Base-by-base conservation (phyloP, 2,797 vertebrate species). In the Hafferia zeledoni region DNA sequence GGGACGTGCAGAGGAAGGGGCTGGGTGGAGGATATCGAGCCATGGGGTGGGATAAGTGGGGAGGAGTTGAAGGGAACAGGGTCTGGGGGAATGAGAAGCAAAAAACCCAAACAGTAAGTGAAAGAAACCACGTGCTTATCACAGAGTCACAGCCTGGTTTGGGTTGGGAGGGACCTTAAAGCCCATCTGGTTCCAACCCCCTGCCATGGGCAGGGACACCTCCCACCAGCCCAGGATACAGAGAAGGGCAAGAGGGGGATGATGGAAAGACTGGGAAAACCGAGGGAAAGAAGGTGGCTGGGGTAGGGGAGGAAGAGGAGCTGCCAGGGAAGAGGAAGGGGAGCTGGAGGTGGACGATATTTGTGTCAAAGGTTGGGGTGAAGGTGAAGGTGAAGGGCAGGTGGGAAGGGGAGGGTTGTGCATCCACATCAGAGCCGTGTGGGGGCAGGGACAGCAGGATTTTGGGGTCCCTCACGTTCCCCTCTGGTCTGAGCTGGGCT, bases 361-460 rank as follows among this genome's bases (percentile, higher is more conserved):
- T 50, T 55, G 52, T 39, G 5, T 35, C 13, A 23, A 23, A 49
- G 44, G 14, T 50, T 30, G 57, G 31, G 63, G 52, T 46, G 55
- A 59, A 25, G 77, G 52, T 46, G 55, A 59, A 28, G 77, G 65
- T 61, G 81, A 80, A 65, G 53, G 41, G 75, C 61, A 14, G 87
- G 85, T 39, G 74, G 49, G 39, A 68, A 87, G 31, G 44, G 27
- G 23, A 47, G 65, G 47, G 67, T 1, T 87, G 71, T 33, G 65
- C 14, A 9, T 27, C 57, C 4, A 0, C 10, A 2, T 11, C 11
- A 6, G 65, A 28, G 25, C 4, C 0, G 3, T 5, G 18, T 0
- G 2, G 60, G 5, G 17, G 33, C 0, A 31, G 13, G 71, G 20
- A 19, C 13, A 2, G 28, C 13, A 2, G 19, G 17, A 18, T 37